Base-by-base conservation (phyloP, 1,140 invertebrate genomes). In the Aporrectodea caliginosa region DNA sequence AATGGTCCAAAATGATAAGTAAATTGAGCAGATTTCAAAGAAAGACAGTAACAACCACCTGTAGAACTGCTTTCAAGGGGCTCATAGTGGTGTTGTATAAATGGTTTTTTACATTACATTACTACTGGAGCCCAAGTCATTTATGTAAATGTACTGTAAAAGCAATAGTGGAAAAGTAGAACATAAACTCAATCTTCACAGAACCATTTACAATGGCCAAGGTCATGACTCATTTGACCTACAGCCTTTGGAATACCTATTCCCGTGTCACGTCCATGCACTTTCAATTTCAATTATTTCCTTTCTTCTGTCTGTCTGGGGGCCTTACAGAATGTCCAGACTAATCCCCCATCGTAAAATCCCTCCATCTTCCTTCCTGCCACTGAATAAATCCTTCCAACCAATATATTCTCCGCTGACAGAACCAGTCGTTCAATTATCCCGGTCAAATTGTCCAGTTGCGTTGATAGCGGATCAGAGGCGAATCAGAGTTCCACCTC, bases 271-370 rank as follows among this genome's bases (percentile, higher is more conserved):
- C 43, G 6, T 58, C 43, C 22, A 12, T 22, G 43, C 22, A 58
- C 43, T 58, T 58, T 58, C 43, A 58, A 58, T 58, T 58, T 58
- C 43, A 58, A 58, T 58, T 58, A 58, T 58, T 58, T 58, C 43
- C 43, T 58, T 58, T 58, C 6, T 58, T 58, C 43, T 58, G 43
- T 12, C 43, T 58, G 43, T 58, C 43, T 6, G 22, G 43, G 22
- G 43, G 43, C n/a, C 43, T 58, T 22, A 22, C 43, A 6, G 43
- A 58, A 22, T 22, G 43, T 12, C 43, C 43, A 58, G 6, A 6
- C 6, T 58, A 58, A 58, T 58, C 43, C 22, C 6, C 43, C 22
- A 22, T 58, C 43, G 43, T 22, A 22, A 58, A 22, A 58, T 6
- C 43, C 43, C 22, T 58, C 43, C 43, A 12, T 22, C 43, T 58